These are phyloP conservation scores for Myotis findleyi DNA, from an alignment of 2,797 vertebrate species.

Conservation along the genomic window DNA sequence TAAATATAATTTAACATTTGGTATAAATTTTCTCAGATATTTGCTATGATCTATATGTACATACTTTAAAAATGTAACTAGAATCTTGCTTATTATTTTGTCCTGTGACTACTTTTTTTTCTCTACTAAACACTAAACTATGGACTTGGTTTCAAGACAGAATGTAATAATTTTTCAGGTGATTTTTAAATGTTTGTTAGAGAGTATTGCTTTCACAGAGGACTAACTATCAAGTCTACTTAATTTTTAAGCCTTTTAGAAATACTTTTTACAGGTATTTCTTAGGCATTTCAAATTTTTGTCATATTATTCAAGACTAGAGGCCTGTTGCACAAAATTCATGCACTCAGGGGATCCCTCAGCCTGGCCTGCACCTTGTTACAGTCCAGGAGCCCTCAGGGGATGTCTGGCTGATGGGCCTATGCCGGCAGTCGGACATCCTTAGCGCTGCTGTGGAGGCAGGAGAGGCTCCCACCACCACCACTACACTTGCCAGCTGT, in stretches of 20 bases:
- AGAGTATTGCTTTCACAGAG: background rate
- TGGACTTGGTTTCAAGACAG: slow-evolving; percentile 20
- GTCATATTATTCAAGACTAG: background rate
- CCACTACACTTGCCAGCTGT: no score
- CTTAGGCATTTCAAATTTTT: slow-evolving; percentile 58
- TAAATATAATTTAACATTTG: slow-evolving; percentile 37
- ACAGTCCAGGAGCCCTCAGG: no score
- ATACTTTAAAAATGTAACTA: background rate
- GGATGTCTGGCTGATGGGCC: no score
- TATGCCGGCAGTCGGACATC: no score
- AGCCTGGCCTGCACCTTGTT: no score
- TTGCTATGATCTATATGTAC: background rate
- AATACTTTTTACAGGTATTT: background rate
- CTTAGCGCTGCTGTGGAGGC: no score
- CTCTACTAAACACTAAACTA: background rate
- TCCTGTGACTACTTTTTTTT: slow-evolving; percentile 34
- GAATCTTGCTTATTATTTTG: slow-evolving; percentile 47
- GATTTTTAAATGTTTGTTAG: slow-evolving; percentile 41
- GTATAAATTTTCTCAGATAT: background rate
- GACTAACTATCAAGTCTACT: background rate
- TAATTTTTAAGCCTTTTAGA: slow-evolving; percentile 33
- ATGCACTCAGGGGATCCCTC: no score
- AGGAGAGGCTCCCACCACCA: no score
- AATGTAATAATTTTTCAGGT: slow-evolving; percentile 46
- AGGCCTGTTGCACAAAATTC: no score